Percentiles rank a stretch among this genome's conserved stretches.
Evolutionary conservation across 92 coral and sea anemone genomes (phyloP).

Genomic region (Epizoanthus fatuus): DNA sequence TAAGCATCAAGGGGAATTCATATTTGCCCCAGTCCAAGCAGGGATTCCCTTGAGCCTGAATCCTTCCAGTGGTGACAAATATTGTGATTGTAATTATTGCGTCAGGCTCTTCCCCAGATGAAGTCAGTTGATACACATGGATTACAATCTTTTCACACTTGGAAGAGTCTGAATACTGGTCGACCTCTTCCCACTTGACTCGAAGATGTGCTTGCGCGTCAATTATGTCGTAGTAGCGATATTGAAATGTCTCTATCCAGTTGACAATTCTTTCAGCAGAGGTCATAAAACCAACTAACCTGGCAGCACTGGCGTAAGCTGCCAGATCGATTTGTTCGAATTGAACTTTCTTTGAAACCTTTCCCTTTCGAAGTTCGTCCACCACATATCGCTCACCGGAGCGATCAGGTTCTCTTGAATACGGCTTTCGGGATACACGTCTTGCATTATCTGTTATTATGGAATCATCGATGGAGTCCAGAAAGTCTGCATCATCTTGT

Average conservation of each 20-base stretch:
- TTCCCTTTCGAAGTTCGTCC: background rate
- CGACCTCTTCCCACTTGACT: background rate
- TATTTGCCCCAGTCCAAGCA: too few relatives aligned
- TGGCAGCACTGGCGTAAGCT: background rate
- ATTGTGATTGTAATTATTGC: background rate
- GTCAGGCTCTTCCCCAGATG: background rate
- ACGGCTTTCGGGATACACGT: background rate
- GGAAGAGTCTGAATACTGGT: background rate
- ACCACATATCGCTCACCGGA: background rate
- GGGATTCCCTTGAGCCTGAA: background rate
- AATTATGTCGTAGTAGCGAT: background rate
- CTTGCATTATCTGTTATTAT: background rate
- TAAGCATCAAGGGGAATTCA: background rate
- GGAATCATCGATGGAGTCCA: background rate
- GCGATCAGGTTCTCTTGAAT: background rate
- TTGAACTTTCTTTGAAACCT: background rate
- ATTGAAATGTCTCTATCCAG: too few relatives aligned
- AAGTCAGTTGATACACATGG: background rate
- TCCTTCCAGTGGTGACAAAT: constrained; percentile 1
- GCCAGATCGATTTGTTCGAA: background rate
- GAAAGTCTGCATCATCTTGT: background rate
- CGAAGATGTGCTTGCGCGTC: background rate
- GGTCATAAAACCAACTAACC: background rate
- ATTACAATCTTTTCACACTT: background rate
- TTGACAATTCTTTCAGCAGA: background rate